Base-by-base conservation (phyloP, 1,140 invertebrate genomes). In the Physella acuta region DNA sequence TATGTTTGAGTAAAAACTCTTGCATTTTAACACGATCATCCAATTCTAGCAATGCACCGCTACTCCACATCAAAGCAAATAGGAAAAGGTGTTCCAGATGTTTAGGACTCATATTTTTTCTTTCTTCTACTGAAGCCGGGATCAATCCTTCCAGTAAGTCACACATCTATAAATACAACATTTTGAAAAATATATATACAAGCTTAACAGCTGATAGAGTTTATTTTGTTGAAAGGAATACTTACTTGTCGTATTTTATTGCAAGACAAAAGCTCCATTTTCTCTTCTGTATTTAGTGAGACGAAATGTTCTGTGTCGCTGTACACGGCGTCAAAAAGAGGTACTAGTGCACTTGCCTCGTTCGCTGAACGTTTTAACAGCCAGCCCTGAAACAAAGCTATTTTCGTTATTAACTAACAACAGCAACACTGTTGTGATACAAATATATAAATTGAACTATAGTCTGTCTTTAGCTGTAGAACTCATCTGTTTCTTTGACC, bases 1-100 rank as follows among this genome's bases (percentile, higher is more conserved):
- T 53, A 51, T 81, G 75, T 37, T 73, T 74, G 28, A 71, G 4
- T 26, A 85, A 71, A 68, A 83, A 85, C 11, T 76, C 72, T 71
- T 86, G 81, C 76, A 86, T 76, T 67, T 93, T 93, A 34, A 84
- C 74, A 79, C 95, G 88, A 83, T 97, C 95, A 17, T 88, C 87
- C 20, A 89, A 90, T 83, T 97, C 95, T 55, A 98, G 84, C 70
- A 97, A 89, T 14, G 92, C 93, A 33, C 95, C 95, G 65, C 96
- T 88, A 39, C 93, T 90, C 95, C 95, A 98, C 78, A 93, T 88
- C 34, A 98, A 79, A 24, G 92, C 86, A 84, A 98, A 98, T 14
- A 85, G 78, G 63, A 84, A 83, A 11, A 85, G 71, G 36, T 78
- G 81, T 71, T 83, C 78, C 24, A 85, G 73, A 53, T 83, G 79